Conservation (phyloP, 64 coral and sea anemone genomes). For the Anthopleura sola region DNA sequence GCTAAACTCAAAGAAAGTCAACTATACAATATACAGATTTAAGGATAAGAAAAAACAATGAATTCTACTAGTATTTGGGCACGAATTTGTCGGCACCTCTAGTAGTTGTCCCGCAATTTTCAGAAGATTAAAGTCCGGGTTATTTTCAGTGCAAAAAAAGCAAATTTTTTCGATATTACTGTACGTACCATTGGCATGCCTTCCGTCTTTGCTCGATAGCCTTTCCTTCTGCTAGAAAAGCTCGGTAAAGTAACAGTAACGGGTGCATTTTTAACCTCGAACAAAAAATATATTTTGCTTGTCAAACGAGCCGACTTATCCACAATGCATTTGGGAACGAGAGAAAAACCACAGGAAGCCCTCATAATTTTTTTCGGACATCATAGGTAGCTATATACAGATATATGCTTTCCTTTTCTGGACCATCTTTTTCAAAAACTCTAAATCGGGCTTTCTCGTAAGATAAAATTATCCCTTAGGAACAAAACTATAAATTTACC, state of each 20-base stretch:
- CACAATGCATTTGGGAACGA: neutral
- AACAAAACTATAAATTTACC: too few relatives aligned
- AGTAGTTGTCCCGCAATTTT: too few relatives aligned
- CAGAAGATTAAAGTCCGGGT: too few relatives aligned
- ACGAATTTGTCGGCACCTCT: neutral
- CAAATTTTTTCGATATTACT: neutral
- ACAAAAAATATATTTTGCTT: neutral
- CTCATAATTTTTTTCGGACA: neutral
- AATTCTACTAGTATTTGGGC: neutral
- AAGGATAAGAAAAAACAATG: neutral
- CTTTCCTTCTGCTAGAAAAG: slow-evolving; percentile 52
- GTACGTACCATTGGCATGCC: slow-evolving; percentile 54
- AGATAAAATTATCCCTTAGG: too few relatives aligned
- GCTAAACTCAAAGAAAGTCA: too few relatives aligned
- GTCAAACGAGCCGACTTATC: neutral
- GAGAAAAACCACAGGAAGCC: slow-evolving; percentile 4
- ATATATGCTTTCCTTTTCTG: too few relatives aligned
- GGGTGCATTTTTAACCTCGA: slow-evolving; percentile 35
- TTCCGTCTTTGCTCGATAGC: slow-evolving; percentile 55
- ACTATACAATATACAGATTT: neutral
- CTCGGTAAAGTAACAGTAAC: slow-evolving; percentile 47
- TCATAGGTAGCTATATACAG: too few relatives aligned
- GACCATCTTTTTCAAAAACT: too few relatives aligned
- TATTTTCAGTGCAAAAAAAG: neutral
- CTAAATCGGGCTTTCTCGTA: too few relatives aligned